These are phyloP conservation scores for Mamestra configurata DNA, from an alignment of 1,140 invertebrate species.

Conservation along the genomic window DNA sequence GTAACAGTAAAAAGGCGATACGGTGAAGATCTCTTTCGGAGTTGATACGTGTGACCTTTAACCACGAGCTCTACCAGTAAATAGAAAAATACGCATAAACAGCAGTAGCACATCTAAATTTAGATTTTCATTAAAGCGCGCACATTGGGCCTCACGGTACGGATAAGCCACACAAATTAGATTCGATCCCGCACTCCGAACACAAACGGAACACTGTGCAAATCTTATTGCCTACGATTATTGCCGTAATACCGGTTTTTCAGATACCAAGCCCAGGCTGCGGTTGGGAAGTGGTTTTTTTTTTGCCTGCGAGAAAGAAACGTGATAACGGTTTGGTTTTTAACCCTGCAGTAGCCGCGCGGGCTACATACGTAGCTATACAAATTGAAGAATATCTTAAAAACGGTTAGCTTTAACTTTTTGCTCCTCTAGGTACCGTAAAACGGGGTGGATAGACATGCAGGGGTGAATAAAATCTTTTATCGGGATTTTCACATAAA, in stretches of 20 bases:
- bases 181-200: constrained; percentile 34
- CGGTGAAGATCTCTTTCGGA: too few relatives aligned
- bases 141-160: constrained; percentile 33
- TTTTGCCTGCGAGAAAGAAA: neutral
- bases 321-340: neutral
- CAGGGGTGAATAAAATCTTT: too few relatives aligned
- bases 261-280: neutral
- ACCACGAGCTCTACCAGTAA: too few relatives aligned
- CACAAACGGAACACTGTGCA: constrained; percentile 32
- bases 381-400: too few relatives aligned
- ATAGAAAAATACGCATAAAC: neutral
- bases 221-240: constrained; percentile 33
- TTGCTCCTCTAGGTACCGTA: too few relatives aligned
- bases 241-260: constrained; percentile 1
- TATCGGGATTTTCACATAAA: too few relatives aligned
- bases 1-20: too few relatives aligned
- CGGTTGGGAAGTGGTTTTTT: neutral
- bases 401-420: too few relatives aligned
- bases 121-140: constrained; percentile 41
- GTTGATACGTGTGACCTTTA: too few relatives aligned
- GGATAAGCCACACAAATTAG: constrained; percentile 43
- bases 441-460: neutral
- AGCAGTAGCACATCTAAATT: constrained; percentile 32
- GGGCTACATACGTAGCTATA: too few relatives aligned
- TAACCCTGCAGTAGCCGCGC: too few relatives aligned